Evolutionary conservation across 2,888 invertebrate genomes (phyloP).

Genomic region (Brachylomia viminalis): DNA sequence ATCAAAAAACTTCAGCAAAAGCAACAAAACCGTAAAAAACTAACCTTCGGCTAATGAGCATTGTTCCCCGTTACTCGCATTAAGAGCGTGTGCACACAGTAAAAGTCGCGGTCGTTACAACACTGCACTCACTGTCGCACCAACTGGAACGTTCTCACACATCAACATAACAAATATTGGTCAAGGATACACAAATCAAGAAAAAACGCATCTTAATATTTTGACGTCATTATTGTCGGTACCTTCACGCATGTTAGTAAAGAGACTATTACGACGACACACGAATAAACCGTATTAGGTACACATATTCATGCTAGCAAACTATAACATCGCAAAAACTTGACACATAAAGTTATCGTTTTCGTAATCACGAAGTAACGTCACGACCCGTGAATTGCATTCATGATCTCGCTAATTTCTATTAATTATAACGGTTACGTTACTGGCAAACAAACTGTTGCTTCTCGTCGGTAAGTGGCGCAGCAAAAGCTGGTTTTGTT

Average conservation of each 20-base stretch:
- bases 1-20: slow-evolving; percentile 42
- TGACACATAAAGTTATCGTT: slow-evolving; percentile 46
- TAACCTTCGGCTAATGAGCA: slow-evolving; percentile 75
- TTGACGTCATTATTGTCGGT: slow-evolving; percentile 45
- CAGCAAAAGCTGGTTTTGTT: slow-evolving; percentile 76
- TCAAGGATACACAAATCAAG: slow-evolving; percentile 75
- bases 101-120: slow-evolving; percentile 71
- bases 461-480: slow-evolving; percentile 76
- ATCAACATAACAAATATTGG: slow-evolving; percentile 72
- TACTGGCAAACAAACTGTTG: slow-evolving; percentile 69
- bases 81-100: slow-evolving; percentile 72
- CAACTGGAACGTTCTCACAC: slow-evolving; percentile 72
- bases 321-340: slow-evolving; percentile 55
- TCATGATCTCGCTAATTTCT: slow-evolving; percentile 68
- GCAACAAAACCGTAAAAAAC: slow-evolving; percentile 52
- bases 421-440: slow-evolving; percentile 72
- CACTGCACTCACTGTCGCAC: slow-evolving; percentile 68
- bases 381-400: slow-evolving; percentile 56
- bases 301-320: slow-evolving; percentile 17
- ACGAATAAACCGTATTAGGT: slow-evolving; percentile 19
- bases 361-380: slow-evolving; percentile 38
- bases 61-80: slow-evolving; percentile 72
- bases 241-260: slow-evolving; percentile 41
- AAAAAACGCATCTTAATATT: slow-evolving; percentile 62
- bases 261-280: slow-evolving; percentile 28